Evolutionary conservation across 2,113 vertebrate genomes (phyloP).

Genomic region (Platanista minor): DNA sequence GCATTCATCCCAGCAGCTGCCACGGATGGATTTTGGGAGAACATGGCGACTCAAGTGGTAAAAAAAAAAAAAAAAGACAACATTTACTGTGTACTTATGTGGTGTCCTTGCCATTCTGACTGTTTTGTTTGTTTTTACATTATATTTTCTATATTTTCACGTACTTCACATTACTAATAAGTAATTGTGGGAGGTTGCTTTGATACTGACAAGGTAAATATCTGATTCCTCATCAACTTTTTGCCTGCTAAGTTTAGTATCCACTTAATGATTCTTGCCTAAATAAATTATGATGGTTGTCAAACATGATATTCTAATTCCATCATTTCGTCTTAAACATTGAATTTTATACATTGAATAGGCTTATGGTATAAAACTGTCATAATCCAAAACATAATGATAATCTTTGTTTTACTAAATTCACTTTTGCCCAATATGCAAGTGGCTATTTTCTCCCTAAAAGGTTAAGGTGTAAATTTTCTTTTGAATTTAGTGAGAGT

Average conservation of each 20-base stretch:
- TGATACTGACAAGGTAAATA: background rate
- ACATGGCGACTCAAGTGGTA: constrained; percentile 97
- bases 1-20: constrained; percentile 92
- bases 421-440: background rate
- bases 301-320: background rate
- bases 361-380: background rate
- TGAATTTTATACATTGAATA: background rate
- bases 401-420: background rate
- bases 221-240: background rate
- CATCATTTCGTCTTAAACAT: background rate
- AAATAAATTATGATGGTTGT: background rate
- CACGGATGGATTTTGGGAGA: constrained; percentile 98
- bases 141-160: background rate
- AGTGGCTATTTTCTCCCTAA: background rate
- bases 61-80: background rate
- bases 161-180: background rate
- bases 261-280: background rate
- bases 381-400: background rate
- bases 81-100: background rate
- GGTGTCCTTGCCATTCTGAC: background rate
- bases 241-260: background rate
- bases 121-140: background rate
- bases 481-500: background rate
- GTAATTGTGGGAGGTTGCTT: background rate
- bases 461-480: background rate